Conservation (phyloP, 2,888 invertebrate genomes). For the Alsophila aescularia region DNA sequence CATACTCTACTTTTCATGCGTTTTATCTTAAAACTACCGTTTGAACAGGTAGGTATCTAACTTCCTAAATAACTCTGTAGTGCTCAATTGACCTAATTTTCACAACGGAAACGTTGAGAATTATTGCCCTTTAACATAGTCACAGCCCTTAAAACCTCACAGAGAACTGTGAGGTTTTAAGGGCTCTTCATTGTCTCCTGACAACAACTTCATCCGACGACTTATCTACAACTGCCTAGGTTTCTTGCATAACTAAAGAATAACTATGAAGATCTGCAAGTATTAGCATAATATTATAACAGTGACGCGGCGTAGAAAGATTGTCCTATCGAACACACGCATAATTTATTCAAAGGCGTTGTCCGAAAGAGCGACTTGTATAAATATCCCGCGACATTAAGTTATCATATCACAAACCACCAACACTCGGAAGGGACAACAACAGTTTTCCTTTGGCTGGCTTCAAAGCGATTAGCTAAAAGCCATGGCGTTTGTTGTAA, state of each 20-base stretch:
- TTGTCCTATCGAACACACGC: conserved; percentile 53
- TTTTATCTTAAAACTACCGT: no score
- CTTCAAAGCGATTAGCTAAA: conserved; percentile 80
- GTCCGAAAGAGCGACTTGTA: conserved; percentile 69
- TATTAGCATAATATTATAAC: conserved; percentile 45
- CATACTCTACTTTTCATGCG: no score
- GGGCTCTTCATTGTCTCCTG: background rate
- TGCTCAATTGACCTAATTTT: no score
- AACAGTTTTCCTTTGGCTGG: conserved; percentile 68
- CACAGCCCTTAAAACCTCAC: no score
- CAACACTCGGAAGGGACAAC: conserved; percentile 73
- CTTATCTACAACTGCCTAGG: conserved; percentile 16
- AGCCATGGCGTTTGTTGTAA: conserved; percentile 83
- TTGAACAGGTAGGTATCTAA: no score
- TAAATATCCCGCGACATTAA: conserved; percentile 71
- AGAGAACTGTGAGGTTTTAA: no score
- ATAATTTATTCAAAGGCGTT: conserved; percentile 68
- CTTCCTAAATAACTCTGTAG: no score
- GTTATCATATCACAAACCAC: conserved; percentile 71
- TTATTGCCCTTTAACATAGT: background rate
- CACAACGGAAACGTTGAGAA: no score
- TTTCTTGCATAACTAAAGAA: conserved; percentile 48
- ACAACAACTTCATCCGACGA: conserved; percentile 5
- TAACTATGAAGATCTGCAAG: conserved; percentile 39
- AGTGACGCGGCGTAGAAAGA: conserved; percentile 49